A percentile compares a stretch with the other conserved stretches of the same genome.
phyloP scores from a whole-genome alignment of 2,888 invertebrate genomes.

The Drosophila neutralis region DNA sequence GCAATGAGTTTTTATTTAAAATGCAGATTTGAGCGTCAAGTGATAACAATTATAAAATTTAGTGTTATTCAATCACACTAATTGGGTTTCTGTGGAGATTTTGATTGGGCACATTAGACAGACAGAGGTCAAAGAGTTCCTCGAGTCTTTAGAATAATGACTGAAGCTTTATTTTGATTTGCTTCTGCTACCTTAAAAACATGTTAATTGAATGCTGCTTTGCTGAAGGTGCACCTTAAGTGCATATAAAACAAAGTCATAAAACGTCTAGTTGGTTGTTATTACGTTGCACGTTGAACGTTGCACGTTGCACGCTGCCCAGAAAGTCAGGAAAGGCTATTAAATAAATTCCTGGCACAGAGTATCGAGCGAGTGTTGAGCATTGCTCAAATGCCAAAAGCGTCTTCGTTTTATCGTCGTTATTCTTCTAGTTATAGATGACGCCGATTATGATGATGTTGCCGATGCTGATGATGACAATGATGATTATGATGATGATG shows the following conservation, averaged over 20 bases:
- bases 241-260: constrained; percentile 59
- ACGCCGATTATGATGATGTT: constrained; percentile 10
- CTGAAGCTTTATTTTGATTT: not conserved
- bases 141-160: not conserved
- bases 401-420: constrained; percentile 30
- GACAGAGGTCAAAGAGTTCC: not conserved
- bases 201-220: constrained; percentile 22
- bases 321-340: constrained; percentile 57
- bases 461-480: constrained; percentile 2
- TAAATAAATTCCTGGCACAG: constrained; percentile 68
- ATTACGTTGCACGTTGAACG: constrained; percentile 1
- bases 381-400: constrained; percentile 43
- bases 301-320: constrained; percentile 36
- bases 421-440: constrained; percentile 22
- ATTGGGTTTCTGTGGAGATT: not conserved
- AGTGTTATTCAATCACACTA: not conserved
- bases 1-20: not conserved
- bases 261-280: constrained; percentile 38
- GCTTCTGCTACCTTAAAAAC: constrained; percentile 17
- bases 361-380: constrained; percentile 45
- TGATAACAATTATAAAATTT: not conserved
- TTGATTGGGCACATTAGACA: not conserved
- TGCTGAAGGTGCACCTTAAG: constrained; percentile 20
- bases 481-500: constrained; percentile 31
- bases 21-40: not conserved